phyloP scores from a whole-genome alignment of 2,888 invertebrate genomes.

The Tipula vernalis region DNA sequence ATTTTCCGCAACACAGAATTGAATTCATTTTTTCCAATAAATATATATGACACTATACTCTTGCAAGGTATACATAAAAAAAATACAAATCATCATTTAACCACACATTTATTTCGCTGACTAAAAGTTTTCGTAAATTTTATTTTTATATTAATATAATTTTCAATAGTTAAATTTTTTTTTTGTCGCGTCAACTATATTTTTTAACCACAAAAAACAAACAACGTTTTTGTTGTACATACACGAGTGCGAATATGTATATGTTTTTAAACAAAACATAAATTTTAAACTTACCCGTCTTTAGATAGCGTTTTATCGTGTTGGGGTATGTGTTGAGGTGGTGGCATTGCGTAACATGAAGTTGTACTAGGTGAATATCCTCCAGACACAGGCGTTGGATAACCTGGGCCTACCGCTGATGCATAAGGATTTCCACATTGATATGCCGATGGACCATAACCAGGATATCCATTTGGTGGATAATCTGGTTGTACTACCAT shows the following conservation, averaged over 20 bases:
- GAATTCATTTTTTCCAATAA: not conserved
- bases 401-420: slow-evolving; percentile 38
- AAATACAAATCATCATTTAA: slow-evolving; percentile 1
- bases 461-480: slow-evolving; percentile 58
- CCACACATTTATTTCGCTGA: not conserved
- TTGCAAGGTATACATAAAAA: not conserved
- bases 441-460: slow-evolving; percentile 53
- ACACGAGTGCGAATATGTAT: not conserved
- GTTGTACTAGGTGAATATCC: slow-evolving; percentile 53
- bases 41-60: not conserved
- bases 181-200: not conserved
- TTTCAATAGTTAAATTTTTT: not conserved
- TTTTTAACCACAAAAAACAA: not conserved
- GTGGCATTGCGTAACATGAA: slow-evolving; percentile 79
- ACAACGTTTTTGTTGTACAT: too few relatives aligned
- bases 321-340: slow-evolving; percentile 61
- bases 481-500: slow-evolving; percentile 72
- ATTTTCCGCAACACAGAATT: slow-evolving; percentile 7
- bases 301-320: slow-evolving; percentile 52
- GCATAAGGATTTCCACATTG: slow-evolving; percentile 37
- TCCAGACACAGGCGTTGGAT: slow-evolving; percentile 57
- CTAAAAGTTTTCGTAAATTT: not conserved
- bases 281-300: slow-evolving; percentile 31
- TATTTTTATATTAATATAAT: not conserved
- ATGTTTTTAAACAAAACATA: not conserved